Percentiles rank a stretch among this genome's conserved stretches.
These are phyloP conservation scores for Cistogaster globosa DNA, from an alignment of 2,888 invertebrate genomes.

Conservation along the genomic window DNA sequence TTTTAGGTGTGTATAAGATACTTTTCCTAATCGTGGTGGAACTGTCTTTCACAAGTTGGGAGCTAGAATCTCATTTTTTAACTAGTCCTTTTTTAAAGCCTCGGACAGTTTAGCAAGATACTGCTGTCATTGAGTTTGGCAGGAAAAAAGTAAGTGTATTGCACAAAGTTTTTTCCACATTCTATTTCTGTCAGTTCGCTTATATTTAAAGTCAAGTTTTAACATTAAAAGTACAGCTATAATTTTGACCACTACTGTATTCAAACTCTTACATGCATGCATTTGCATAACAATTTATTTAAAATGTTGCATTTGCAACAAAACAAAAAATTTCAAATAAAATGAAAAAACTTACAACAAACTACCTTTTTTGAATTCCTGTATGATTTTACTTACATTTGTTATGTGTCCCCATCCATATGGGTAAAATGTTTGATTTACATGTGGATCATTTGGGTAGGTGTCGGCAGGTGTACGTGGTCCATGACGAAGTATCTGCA, in stretches of 20 bases:
- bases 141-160: too few species aligned
- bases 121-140: too few species aligned
- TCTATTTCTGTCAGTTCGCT: too few species aligned
- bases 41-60: too few species aligned
- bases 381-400: conserved; percentile 85
- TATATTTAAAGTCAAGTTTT: too few species aligned
- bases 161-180: too few species aligned
- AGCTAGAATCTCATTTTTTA: too few species aligned
- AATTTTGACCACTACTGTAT: background rate
- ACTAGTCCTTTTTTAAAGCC: too few species aligned
- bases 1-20: too few species aligned
- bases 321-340: conserved; percentile 13
- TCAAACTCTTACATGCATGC: conserved; percentile 27
- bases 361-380: conserved; percentile 8
- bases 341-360: conserved; percentile 33
- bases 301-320: conserved; percentile 72
- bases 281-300: conserved; percentile 77
- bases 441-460: conserved; percentile 89
- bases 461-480: conserved; percentile 90
- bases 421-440: conserved; percentile 87
- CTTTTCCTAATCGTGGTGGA: too few species aligned
- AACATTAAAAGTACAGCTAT: background rate
- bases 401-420: conserved; percentile 92
- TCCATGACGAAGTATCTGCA: conserved; percentile 91
- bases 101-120: too few species aligned